Percentiles rank a stretch among this genome's conserved stretches.
Evolutionary conservation across 2,888 invertebrate species (phyloP).

Genomic region (Apocheima hispidaria): DNA sequence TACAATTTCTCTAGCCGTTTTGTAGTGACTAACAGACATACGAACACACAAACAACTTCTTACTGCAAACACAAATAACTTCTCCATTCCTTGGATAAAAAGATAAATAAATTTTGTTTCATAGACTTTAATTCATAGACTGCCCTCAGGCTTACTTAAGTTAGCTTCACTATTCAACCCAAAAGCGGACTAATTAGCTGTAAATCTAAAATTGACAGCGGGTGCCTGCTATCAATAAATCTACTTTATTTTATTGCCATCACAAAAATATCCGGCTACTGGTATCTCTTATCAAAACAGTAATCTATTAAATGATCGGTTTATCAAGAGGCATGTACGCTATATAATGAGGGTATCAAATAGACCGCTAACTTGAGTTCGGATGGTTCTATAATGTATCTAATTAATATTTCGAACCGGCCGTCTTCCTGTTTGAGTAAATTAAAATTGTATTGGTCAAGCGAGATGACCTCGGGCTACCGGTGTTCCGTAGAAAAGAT

Average conservation of each 20-base stretch:
- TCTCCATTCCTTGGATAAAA: too few relatives aligned
- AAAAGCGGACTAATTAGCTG: conserved; percentile 30
- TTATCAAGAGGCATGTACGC: conserved; percentile 43
- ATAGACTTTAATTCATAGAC: neutral
- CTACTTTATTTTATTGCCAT: conserved; percentile 45
- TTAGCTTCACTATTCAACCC: conserved; percentile 4
- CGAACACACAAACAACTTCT: too few relatives aligned
- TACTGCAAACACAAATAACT: too few relatives aligned
- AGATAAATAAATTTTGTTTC: too few relatives aligned
- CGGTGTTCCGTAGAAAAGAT: conserved; percentile 15
- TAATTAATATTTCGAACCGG: conserved; percentile 68
- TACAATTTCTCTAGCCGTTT: too few relatives aligned
- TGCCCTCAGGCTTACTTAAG: neutral
- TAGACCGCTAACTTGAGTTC: conserved; percentile 48
- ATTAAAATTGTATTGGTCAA: conserved; percentile 42
- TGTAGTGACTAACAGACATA: too few relatives aligned
- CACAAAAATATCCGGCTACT: conserved; percentile 48
- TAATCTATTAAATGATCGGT: conserved; percentile 47
- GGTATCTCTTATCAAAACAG: conserved; percentile 44
- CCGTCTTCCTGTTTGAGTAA: conserved; percentile 62
- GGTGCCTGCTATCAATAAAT: conserved; percentile 44
- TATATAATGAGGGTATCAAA: conserved; percentile 51
- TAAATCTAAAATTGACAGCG: conserved; percentile 41
- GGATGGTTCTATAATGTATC: conserved; percentile 57
- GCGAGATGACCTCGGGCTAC: conserved; percentile 6